phyloP scores from a whole-genome alignment of 1,140 invertebrate species.

The Aculops lycopersici region DNA sequence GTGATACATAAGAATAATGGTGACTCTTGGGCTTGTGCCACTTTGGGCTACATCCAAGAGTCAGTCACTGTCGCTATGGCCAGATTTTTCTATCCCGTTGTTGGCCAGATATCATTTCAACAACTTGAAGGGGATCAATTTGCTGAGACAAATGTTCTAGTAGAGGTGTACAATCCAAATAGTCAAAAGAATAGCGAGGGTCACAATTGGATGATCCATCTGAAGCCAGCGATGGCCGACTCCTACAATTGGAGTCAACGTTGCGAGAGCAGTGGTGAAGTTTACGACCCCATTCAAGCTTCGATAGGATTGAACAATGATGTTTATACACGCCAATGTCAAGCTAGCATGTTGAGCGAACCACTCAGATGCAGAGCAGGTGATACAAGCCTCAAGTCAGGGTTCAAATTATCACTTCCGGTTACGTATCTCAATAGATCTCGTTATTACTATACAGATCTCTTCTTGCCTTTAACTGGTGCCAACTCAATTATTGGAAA shows the following conservation, averaged over 20 bases:
- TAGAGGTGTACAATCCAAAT: conserved; percentile 43
- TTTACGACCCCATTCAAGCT: conserved; percentile 47
- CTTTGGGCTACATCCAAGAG: conserved; percentile 15
- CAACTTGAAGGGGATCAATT: conserved; percentile 24
- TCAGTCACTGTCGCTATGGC: conserved; percentile 16
- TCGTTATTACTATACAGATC: conserved; percentile 17
- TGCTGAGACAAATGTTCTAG: conserved; percentile 19
- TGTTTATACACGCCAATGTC: conserved; percentile 5
- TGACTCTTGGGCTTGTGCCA: conserved; percentile 21
- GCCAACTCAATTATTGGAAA: conserved; percentile 23
- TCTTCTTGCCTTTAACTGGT: conserved; percentile 37
- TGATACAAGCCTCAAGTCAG: conserved; percentile 26
- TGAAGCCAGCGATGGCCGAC: conserved; percentile 32
- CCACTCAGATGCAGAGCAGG: conserved; percentile 19
- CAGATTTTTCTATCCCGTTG: conserved; percentile 38
- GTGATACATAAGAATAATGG: conserved; percentile 31
- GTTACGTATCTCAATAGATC: too few relatives aligned
- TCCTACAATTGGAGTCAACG: conserved; percentile 61
- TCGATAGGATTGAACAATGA: conserved; percentile 9
- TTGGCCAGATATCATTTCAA: conserved; percentile 48
- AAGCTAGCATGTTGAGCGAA: conserved; percentile 15
- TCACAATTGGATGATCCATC: conserved; percentile 31
- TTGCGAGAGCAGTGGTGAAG: conserved; percentile 28
- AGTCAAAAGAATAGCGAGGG: conserved; percentile 25
- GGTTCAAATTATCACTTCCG: conserved; percentile 9